Evolutionary conservation across 2,797 vertebrate species (phyloP), one percentile per base, ranked within the genome.

Genomic region (Peromyscus eremicus): DNA sequence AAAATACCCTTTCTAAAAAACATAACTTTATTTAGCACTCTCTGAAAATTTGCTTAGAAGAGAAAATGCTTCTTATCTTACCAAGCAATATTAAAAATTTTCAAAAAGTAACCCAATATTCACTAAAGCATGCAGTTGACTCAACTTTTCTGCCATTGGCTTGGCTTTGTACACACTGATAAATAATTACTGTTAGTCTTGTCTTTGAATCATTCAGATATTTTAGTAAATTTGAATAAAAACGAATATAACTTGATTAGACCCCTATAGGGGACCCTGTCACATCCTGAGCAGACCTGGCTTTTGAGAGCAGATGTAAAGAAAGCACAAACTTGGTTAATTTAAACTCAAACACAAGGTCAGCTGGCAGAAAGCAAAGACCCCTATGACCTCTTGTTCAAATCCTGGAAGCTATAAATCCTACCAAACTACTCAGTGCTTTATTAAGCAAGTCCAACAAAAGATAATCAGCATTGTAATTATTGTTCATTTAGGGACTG

Each of bases 341-440:
- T 96, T 97, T 94, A 97, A 96, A 97, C 80, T 95, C 93, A 97
- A 97, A 95, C 94, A 95, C 93, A 97, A 97, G 92, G 95, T 97
- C 94, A 97, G 86, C 17, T 97, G 91, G 96, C 84, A 91, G 89
- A 97, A 94, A 96, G 81, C 71, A 73, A 86, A 96, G 97, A 96
- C 95, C 94, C 88, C 68, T 89, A 3, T 96, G 95, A 96, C 97
- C 97, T 96, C 95, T 91, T 95, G 91, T 94, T 96, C 96, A 97
- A 97, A 95, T 96, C 89, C 92, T 98, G 96, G 94, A 97, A 97
- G 89, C 95, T 93, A 97, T 97, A 97, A 98, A 98, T 97, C 95
- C 96, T 91, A 66, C 64, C 95, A 68, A 97, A 97, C 43, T 71
- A 93, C 91, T 97, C 89, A 89, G 81, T 85, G 62, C 87, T 86